Base-by-base conservation (phyloP, 1,140 invertebrate species). In the Bombus fervidus region DNA sequence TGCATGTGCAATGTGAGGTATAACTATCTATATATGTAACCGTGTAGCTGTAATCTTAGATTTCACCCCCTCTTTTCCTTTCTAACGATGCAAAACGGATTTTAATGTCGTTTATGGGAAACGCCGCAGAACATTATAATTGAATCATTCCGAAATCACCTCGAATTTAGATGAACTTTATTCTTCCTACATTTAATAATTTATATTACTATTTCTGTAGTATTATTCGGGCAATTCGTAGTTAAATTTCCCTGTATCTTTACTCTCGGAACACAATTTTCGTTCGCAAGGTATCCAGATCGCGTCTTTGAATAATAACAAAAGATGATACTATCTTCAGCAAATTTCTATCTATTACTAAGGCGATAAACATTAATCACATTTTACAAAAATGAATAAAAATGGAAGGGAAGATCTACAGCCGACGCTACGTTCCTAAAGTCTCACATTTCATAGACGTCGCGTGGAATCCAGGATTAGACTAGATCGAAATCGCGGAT, bases 11-110 rank as follows among this genome's bases (percentile, higher is more conserved):
- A 72, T n/a, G 76, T 31, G 25, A 31, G 39, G 47, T 85, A 80
- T 80, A 80, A 85, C 74, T 85, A 80, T 80, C 76, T 72, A 79
- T 85, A 79, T 57, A 72, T 43, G 76, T 85, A 80, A 85, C 83
- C 83, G 47, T 85, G 83, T 79, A 84, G 37, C 75, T 28, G 41
- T 34, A 80, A 85, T 85, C 18, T 53, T 76, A 72, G 83, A 72
- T 62, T 85, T 85, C 78, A 47, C 53, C 77, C 78, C 69, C 34
- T 31, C 57, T 39, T n/a, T 43, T n/a, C 2, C 53, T 41, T 77
- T 9, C 25, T 13, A 3, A 72, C 59, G 22, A n/a, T 79, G 37
- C 39, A 28, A 59, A n/a, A n/a, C 25, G 37, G 43, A 64, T 31
- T 43, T 47, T n/a, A 9, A 47, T 79, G 53, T 41, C 13, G 31